Base-by-base conservation (phyloP, 1,140 invertebrate genomes). In the Philotrypesis tridentata region DNA sequence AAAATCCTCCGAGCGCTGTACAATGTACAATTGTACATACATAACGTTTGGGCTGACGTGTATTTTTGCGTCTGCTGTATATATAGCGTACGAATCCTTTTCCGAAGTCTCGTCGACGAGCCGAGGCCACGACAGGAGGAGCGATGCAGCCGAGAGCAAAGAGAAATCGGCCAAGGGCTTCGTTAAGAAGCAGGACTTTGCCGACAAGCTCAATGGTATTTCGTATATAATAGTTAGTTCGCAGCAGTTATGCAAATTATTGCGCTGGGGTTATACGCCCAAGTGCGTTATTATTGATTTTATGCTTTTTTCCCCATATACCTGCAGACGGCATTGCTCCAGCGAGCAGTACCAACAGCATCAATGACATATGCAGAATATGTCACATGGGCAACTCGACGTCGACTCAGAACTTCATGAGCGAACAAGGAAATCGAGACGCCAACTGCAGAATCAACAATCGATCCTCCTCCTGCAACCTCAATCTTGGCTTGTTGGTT, bases 351-450 rank as follows among this genome's bases (percentile, higher is more conserved):
- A 79, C 71, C 67, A 61, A 12, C n/a, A 75, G 76, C 37, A 80
- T 63, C 73, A 79, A 85, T 17, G 91, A 92, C 77, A 92, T 92
- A 55, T 92, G 91, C 72, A 86, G 91, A 82, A 92, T 92, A 48
- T 92, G 91, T 82, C 91, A 91, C 75, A 91, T 92, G 91, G 90
- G 89, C 12, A 74, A 60, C 2, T 76, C 72, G 72, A 4, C 23
- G 0, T 79, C 71, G 76, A 27, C 55, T 55, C 68, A 48, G 43
- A 79, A 17, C 55, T 73, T 27, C 33, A 2, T 31, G 8, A 29
- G 23, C 12, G 43, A 60, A 7, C 40, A 25, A 7, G 77, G 70
- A 37, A 70, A 17, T 4, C 65, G 48, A n/a, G 17, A 71, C 55
- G 43, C 8, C 14, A 29, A 29, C n/a, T n/a, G n/a, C 21, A 1